phyloP scores from a whole-genome alignment of 2,888 invertebrate genomes.

The Sesia apiformis region DNA sequence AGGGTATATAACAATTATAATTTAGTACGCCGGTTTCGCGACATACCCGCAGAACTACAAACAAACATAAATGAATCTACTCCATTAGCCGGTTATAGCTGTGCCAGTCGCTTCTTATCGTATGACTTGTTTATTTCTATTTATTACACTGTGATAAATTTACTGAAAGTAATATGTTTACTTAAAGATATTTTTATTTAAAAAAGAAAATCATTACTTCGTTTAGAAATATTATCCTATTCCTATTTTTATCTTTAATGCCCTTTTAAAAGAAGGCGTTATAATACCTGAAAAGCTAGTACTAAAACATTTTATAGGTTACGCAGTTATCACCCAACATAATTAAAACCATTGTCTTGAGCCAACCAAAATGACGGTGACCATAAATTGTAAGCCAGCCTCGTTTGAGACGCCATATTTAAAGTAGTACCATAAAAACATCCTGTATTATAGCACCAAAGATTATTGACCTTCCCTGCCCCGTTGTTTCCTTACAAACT shows the following conservation, averaged over 20 bases:
- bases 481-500: slow-evolving; percentile 3
- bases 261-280: not conserved
- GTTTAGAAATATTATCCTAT: too few species aligned
- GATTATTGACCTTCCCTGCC: slow-evolving; percentile 15
- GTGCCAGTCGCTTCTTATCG: too few species aligned
- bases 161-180: too few species aligned
- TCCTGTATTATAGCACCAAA: slow-evolving; percentile 35
- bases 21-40: too few species aligned
- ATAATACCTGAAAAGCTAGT: slow-evolving; percentile 4
- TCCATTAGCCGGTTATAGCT: too few species aligned
- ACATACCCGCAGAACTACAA: too few species aligned
- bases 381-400: slow-evolving; percentile 51
- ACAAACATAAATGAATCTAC: too few species aligned
- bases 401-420: slow-evolving; percentile 61
- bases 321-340: slow-evolving; percentile 59
- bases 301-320: slow-evolving; percentile 45
- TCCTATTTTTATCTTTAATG: not conserved
- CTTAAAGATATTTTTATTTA: too few species aligned
- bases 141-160: too few species aligned
- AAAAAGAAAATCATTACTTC: too few species aligned
- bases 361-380: slow-evolving; percentile 52
- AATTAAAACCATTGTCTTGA: slow-evolving; percentile 69
- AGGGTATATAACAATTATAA: too few species aligned
- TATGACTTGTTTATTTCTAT: too few species aligned
- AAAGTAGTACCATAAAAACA: slow-evolving; percentile 66